These are phyloP conservation scores for Aphrophora alni DNA, from an alignment of 2,888 invertebrate species.

Conservation along the genomic window DNA sequence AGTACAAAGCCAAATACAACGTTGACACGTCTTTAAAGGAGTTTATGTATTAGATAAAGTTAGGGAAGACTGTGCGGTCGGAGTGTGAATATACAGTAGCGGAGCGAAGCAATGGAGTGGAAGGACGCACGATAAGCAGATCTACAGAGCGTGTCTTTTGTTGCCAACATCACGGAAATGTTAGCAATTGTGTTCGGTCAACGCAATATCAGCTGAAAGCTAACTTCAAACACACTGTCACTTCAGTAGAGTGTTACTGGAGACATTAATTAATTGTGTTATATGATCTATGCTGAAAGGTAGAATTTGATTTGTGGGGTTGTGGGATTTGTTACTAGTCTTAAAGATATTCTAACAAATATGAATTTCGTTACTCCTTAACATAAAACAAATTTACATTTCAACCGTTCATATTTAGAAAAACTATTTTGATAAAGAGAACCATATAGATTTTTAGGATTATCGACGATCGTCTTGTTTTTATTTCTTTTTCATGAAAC, in stretches of 20 bases:
- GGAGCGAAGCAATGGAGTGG: conserved; percentile 29
- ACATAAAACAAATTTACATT: no score
- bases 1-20: neutral
- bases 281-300: no score
- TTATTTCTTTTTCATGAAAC: no score
- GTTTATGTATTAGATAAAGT: neutral
- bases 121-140: conserved; percentile 25
- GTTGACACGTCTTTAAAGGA: neutral
- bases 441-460: no score
- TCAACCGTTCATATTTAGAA: no score
- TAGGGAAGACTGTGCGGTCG: neutral
- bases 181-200: neutral
- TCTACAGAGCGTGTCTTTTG: neutral
- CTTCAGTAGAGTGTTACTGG: neutral
- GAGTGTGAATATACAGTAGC: conserved; percentile 31
- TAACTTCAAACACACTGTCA: neutral
- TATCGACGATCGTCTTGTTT: no score
- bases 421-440: no score
- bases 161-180: neutral
- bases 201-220: neutral
- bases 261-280: neutral
- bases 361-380: no score
- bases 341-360: no score
- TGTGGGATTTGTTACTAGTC: no score
- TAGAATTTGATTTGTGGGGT: no score